Evolutionary conservation across 2,113 vertebrate species (phyloP).

Genomic region (Urocynchramus pylzowi): DNA sequence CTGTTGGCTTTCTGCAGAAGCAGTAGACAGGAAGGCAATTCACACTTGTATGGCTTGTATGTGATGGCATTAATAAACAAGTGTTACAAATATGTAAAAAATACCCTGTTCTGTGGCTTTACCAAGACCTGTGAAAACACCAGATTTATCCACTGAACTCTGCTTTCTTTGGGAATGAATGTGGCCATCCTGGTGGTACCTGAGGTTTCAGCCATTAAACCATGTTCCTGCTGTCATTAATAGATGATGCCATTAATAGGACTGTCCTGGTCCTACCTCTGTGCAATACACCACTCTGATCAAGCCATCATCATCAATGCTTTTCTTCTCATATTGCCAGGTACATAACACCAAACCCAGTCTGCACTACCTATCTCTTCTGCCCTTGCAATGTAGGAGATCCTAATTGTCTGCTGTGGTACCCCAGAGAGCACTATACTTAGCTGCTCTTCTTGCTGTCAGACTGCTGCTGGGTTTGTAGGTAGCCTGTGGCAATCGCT

Average conservation of each 20-base stretch:
- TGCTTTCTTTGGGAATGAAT: not conserved
- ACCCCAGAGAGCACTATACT: not conserved
- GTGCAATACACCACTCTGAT: not conserved
- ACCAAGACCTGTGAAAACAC: not conserved
- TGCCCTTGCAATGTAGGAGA: not conserved
- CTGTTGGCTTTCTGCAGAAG: not conserved
- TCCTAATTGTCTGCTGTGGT: not conserved
- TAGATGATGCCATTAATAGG: not conserved
- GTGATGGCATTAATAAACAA: not conserved
- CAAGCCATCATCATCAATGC: not conserved
- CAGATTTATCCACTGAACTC: not conserved
- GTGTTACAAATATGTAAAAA: not conserved
- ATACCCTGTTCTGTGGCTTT: not conserved
- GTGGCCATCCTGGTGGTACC: not conserved
- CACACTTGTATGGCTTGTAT: not conserved
- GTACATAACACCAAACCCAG: not conserved
- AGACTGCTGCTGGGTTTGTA: not conserved
- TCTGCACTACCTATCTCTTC: not conserved
- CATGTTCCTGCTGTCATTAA: not conserved
- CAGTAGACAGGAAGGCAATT: not conserved
- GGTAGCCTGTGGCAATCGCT: not conserved
- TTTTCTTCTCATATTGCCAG: not conserved
- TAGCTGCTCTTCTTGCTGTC: not conserved
- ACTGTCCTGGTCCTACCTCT: fast-evolving
- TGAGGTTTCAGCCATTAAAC: not conserved